Conservation (phyloP, 2,888 invertebrate species). For the Globia sparganii region DNA sequence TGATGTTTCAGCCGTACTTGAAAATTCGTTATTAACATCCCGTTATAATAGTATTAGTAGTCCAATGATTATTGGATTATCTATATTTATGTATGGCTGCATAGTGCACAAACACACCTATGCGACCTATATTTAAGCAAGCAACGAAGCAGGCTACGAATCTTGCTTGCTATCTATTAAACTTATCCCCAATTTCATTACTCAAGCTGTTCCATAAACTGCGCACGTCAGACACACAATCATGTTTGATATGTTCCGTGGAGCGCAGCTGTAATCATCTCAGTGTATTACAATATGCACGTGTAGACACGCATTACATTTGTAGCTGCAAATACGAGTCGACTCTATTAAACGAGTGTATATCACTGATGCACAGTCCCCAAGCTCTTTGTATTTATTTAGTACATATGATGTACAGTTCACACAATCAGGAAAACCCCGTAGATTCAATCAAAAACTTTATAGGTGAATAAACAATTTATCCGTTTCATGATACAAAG, state of each 20-base stretch:
- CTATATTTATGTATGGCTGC: neutral
- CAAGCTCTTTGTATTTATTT: neutral
- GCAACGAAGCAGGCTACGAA: neutral
- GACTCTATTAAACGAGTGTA: neutral
- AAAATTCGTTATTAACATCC: neutral
- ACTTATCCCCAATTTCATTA: conserved; percentile 37
- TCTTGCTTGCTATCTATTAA: conserved; percentile 9
- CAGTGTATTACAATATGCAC: conserved; percentile 27
- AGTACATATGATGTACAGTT: no score
- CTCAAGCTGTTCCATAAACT: conserved; percentile 35
- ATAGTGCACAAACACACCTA: neutral
- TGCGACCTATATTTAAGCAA: neutral
- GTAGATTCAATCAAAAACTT: neutral
- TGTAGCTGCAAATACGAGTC: conserved; percentile 11
- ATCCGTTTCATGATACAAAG: conserved; percentile 13
- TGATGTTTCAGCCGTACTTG: neutral
- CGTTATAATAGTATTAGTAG: neutral
- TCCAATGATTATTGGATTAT: neutral
- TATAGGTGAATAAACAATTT: conserved; percentile 2
- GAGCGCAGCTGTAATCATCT: conserved; percentile 31
- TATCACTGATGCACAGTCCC: conserved; percentile 11
- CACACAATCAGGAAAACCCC: neutral
- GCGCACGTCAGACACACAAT: conserved; percentile 26
- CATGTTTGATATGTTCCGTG: conserved; percentile 23
- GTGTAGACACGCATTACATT: neutral